phyloP scores from a whole-genome alignment of 2,888 invertebrate species.

The Dynastes grantii region DNA sequence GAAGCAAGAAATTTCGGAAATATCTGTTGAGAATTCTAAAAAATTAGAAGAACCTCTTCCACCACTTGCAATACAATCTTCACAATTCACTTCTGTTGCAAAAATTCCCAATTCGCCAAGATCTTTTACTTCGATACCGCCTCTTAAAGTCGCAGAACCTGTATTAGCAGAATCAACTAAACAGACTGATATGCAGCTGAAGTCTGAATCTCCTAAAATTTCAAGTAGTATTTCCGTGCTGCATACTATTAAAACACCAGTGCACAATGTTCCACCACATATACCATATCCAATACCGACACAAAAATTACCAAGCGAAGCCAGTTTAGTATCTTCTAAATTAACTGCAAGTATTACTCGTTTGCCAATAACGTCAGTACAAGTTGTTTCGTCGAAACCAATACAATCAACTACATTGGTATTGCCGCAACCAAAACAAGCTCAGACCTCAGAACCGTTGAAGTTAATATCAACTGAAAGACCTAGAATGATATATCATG shows the following conservation, averaged over 20 bases:
- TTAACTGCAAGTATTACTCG: conserved; percentile 59
- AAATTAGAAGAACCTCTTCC: conserved; percentile 39
- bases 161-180: conserved; percentile 19
- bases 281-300: conserved; percentile 47
- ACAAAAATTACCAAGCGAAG: conserved; percentile 32
- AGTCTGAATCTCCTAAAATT: conserved; percentile 21
- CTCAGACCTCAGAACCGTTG: conserved; percentile 64
- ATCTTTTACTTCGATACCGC: conserved; percentile 46
- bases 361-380: conserved; percentile 75
- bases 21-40: conserved; percentile 7
- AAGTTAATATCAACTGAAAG: conserved; percentile 63
- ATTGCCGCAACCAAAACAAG: conserved; percentile 67
- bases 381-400: conserved; percentile 75
- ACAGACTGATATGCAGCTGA: conserved; percentile 27
- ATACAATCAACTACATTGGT: conserved; percentile 71
- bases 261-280: conserved; percentile 47
- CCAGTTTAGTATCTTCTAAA: conserved; percentile 34
- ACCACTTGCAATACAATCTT: conserved; percentile 38
- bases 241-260: conserved; percentile 28
- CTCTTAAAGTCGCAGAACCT: conserved; percentile 46
- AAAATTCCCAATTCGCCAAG: conserved; percentile 37
- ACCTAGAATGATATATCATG: conserved; percentile 50
- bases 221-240: conserved; percentile 35
- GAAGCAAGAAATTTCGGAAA: conserved; percentile 34
- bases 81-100: conserved; percentile 33